phyloP scores from a whole-genome alignment of 2,888 invertebrate species.

The Lumbricus terrestris region DNA sequence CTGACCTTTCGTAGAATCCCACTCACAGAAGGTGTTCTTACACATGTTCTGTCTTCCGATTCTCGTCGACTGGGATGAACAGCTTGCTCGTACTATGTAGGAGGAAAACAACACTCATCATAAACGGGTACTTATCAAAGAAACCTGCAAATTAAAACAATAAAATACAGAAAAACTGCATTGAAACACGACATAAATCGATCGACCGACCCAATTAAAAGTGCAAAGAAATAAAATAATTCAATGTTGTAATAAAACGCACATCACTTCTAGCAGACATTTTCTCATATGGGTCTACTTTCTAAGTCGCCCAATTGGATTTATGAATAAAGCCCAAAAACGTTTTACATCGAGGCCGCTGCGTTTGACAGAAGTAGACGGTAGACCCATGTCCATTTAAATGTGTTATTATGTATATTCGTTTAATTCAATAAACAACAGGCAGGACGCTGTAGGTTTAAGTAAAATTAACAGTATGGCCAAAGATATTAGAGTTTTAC shows the following conservation, averaged over 20 bases:
- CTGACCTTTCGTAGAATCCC: not conserved
- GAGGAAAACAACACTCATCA: not conserved
- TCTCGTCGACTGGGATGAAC: not conserved
- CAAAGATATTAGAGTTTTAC: too few relatives aligned
- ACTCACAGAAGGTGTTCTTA: not conserved
- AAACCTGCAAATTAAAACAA: not conserved
- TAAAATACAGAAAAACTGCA: not conserved
- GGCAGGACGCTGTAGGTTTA: too few relatives aligned
- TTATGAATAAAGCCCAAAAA: not conserved
- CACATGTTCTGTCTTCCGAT: not conserved
- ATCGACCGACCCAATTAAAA: not conserved
- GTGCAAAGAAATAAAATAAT: not conserved
- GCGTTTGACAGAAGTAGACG: not conserved
- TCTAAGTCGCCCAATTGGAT: not conserved
- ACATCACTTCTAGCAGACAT: not conserved
- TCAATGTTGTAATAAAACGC: not conserved
- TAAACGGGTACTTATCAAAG: not conserved
- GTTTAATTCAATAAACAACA: too few relatives aligned
- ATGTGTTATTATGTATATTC: too few relatives aligned
- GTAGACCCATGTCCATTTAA: too few relatives aligned
- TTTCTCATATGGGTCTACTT: not conserved
- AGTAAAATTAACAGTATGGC: too few relatives aligned
- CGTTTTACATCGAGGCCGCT: not conserved
- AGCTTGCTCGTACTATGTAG: not conserved
- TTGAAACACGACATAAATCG: not conserved